Base-by-base conservation (phyloP, 2,113 vertebrate genomes). In the Lynx canadensis region DNA sequence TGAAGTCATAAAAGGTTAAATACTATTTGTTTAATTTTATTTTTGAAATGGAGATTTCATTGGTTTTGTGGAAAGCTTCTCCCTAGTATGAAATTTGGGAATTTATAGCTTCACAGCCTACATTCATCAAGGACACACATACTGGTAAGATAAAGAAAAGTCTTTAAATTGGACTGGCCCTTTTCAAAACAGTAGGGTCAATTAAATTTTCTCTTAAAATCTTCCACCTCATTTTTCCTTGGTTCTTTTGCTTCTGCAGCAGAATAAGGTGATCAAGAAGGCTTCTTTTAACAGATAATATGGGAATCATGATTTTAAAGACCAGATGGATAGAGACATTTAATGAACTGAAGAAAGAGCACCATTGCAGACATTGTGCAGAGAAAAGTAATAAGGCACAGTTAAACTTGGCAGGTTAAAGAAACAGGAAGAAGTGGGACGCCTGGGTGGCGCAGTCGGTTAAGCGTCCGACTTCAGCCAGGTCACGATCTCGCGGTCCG, bases 1-100 rank as follows among this genome's bases (percentile, higher is more conserved):
- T 52, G 21, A 94, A 97, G 92, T 93, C 86, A 91, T 97, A 98
- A 97, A 97, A 97, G 92, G 33, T 95, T 97, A 97, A 97, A 94
- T 89, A 97, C 78, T 89, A 86, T 80, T 97, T 97, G 88, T 85
- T 98, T 93, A 82, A 95, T 95, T 94, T 96, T 86, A 91, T 93
- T 97, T 96, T 95, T 50, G 21, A 85, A 93, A 83, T 86, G 16
- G 48, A 86, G 55, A 95, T 97, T 95, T 92, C 31, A 92, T 36
- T 94, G 87, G 25, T 84, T 89, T 80, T 86, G 4, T 73, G 68
- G 66, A 74, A 97, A 97, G 60, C 45, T 95, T 97, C n/a, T 52
- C 38, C 18, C 29, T 33, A 52, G 63, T 94, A 21, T 60, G 65
- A 93, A 94, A 95, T 68, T 91, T 82, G 71, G 12, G 14, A 93